Base-by-base conservation (phyloP, 2,797 vertebrate species). In the Chloroceryle amazona region DNA sequence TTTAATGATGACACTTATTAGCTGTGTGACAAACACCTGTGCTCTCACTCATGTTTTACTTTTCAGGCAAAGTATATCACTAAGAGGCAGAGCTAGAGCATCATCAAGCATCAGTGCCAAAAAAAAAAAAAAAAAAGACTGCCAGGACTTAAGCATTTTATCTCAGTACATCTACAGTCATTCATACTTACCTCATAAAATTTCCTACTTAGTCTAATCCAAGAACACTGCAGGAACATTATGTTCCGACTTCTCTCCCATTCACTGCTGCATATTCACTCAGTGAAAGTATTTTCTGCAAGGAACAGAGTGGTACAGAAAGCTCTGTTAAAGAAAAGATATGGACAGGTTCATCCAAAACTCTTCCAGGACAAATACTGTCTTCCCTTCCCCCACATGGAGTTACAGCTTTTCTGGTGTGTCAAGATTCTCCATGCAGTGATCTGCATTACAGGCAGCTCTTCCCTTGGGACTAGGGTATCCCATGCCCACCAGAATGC, bases 161-260 rank as follows among this genome's bases (percentile, higher is more conserved):
- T 73, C 26, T 95, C 31, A 52, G 39, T 72, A 20, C 22, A 94
- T 31, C 42, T 75, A 21, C 10, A 75, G 15, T 51, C 31, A 6
- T 55, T 39, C 39, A 39, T 39, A 74, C 14, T 80, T 84, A 61
- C n/a, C 54, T 75, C 37, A 26, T 44, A 90, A 84, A 75, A 84
- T 41, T 90, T 89, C 29, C 13, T 72, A 22, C 13, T 63, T 13
- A 23, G 22, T 79, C 39, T 78, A 61, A 28, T 81, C 42, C 58
- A 92, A 79, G 60, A 89, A 21, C 42, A 61, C 58, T 70, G 54
- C 46, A 55, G 62, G 65, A 93, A 54, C 18, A 9, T 86, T 70
- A 55, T 78, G 20, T 16, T 26, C 65, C 90, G 93, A 58, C 88
- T 85, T 80, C 76, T 75, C 90, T 92, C 88, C 82, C 78, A 86